Evolutionary conservation across 2,888 invertebrate genomes (phyloP), one percentile per base, ranked within the genome.

Genomic region (Melitaea athalia): DNA sequence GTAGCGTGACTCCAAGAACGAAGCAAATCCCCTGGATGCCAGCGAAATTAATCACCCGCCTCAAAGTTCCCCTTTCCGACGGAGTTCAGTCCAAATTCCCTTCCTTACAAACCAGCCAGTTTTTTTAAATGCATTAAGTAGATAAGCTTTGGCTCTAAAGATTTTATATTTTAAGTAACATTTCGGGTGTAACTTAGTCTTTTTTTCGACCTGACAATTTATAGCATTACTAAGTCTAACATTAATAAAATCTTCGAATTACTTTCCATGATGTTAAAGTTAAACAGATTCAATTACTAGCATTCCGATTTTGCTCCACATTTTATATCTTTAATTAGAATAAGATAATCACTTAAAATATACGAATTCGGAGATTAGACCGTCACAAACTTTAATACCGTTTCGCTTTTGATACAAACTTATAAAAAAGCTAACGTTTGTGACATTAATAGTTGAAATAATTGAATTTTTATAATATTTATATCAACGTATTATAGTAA

Each of bases 11-110:
- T 86, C 73, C 79, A 79, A 79, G 80, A 82, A 82, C 82, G 81
- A 79, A 81, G 80, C 78, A 83, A 85, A 83, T 87, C 85, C 83
- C 81, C 81, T 81, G 83, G 85, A 87, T 86, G 85, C 83, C 81
- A 76, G 78, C 77, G 76, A 85, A 88, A 88, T 88, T 87, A 88
- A 88, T 88, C 85, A 86, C 81, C 79, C 77, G 76, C 76, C 79
- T 78, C 75, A 79, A 78, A 80, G 81, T 79, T 81, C 78, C 83
- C 80, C 81, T 81, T 78, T 79, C 75, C 76, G 75, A 73, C 77
- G 66, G 69, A 77, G 75, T 77, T 78, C 78, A 77, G 79, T 81
- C 80, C 76, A 82, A 83, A 81, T 81, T 79, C 78, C 76, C 78
- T 78, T 77, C 77, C 72, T 79, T 78, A 78, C 75, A 75, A 77